These are phyloP conservation scores for Xiphydria camelus DNA, from an alignment of 2,888 invertebrate species.

Conservation along the genomic window DNA sequence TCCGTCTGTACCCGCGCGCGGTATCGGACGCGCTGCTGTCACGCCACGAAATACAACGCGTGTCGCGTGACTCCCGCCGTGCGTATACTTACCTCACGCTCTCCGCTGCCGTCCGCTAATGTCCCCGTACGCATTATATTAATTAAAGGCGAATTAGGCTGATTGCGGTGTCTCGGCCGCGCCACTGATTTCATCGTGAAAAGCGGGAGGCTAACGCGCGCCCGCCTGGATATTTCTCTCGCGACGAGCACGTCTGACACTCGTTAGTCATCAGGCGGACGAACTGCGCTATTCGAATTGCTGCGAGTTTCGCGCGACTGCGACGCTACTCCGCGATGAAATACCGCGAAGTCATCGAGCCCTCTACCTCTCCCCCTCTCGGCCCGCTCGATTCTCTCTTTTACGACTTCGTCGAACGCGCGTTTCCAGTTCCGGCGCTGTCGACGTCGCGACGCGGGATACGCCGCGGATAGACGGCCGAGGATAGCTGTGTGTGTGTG, in stretches of 20 bases:
- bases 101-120: constrained; percentile 16
- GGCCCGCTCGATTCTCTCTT: too few relatives aligned
- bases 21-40: constrained; percentile 33
- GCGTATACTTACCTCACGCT: constrained; percentile 34
- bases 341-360: too few relatives aligned
- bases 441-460: not conserved
- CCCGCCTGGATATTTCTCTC: constrained; percentile 6
- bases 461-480: too few relatives aligned
- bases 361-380: too few relatives aligned
- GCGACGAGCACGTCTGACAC: constrained; percentile 14
- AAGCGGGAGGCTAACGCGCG: constrained; percentile 4
- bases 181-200: constrained; percentile 5
- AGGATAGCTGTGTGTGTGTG: too few relatives aligned
- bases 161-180: constrained; percentile 29
- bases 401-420: too few relatives aligned
- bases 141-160: constrained; percentile 46
- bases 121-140: constrained; percentile 39
- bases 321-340: too few relatives aligned
- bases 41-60: constrained; percentile 39
- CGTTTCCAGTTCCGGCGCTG: too few relatives aligned
- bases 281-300: constrained; percentile 34
- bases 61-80: constrained; percentile 41
- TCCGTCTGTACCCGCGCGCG: constrained; percentile 26
- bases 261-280: constrained; percentile 26
- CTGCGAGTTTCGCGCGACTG: constrained; percentile 21